Evolutionary conservation across 2,888 invertebrate species (phyloP), one percentile per base, ranked within the genome.

Genomic region (Xestobium rufovillosum): DNA sequence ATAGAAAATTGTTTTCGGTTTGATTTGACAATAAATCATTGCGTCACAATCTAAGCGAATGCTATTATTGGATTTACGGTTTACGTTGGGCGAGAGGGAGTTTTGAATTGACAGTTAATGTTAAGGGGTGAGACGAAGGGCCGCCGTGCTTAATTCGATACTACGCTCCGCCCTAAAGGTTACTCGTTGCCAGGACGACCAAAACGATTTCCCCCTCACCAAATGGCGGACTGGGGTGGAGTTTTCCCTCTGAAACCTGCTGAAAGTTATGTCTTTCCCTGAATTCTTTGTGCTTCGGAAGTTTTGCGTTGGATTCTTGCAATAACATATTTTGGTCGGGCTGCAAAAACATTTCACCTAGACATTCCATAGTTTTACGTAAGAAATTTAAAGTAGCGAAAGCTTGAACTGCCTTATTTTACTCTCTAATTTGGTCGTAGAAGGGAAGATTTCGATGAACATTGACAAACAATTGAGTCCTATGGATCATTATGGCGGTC

Each of bases 61-160:
- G 50, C 51, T 57, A 57, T 63, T 63, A 61, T 61, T 61, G 61
- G 62, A 63, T 63, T 61, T 59, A 50, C 54, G 50, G 54, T 45
- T 43, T 34, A 43, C 42, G 44, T n/a, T 34, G 47, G 51, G 34
- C 28, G 36, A 40, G 42, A 28, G 47, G 38, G 44, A 33, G 37
- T n/a, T 19, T 19, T 19, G 23, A 19, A 19, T 19, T n/a, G 23
- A n/a, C 25, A 30, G 36, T 33, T 30, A 32, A 29, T 27, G 34
- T 32, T 33, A 26, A 29, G 39, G 34, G 33, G 37, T 38, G 26
- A 35, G 40, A 38, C 34, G 41, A 38, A 31, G 33, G 29, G 42
- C 36, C 34, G 41, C 36, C 33, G 44, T 41, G 39, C 34, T 34
- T 52, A 56, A 55, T 53, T 53, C 56, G 47, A 56, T 55, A 53